Conservation (phyloP, 2,888 invertebrate genomes). For the Nomada ferruginata region DNA sequence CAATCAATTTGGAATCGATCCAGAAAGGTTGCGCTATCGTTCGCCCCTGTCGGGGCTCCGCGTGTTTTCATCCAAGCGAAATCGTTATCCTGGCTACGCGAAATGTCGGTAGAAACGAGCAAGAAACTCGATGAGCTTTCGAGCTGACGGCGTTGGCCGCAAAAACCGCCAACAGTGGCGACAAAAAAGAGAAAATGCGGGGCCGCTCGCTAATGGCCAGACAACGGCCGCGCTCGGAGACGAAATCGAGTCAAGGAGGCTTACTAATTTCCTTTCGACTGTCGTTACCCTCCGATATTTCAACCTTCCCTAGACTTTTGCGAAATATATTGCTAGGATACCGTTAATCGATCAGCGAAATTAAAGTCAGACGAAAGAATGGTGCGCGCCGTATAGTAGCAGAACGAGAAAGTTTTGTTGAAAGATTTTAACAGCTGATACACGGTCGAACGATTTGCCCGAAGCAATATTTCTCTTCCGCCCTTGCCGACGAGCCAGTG, state of each 20-base stretch:
- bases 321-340: no score
- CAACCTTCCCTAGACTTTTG: no score
- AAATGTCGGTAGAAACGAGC: slow-evolving; percentile 51
- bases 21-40: not conserved
- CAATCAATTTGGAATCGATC: slow-evolving; percentile 28
- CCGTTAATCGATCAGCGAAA: no score
- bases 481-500: not conserved
- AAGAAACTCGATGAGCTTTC: slow-evolving; percentile 59
- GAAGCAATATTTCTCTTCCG: slow-evolving; percentile 31
- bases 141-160: slow-evolving; percentile 39
- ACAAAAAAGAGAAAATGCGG: slow-evolving; percentile 60
- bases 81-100: slow-evolving; percentile 48
- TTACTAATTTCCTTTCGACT: no score
- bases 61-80: slow-evolving; percentile 29
- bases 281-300: no score
- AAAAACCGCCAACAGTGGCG: slow-evolving; percentile 55
- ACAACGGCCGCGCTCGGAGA: slow-evolving; percentile 68
- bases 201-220: slow-evolving; percentile 73
- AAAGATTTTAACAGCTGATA: not conserved
- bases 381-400: not conserved
- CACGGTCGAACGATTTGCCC: slow-evolving; percentile 26
- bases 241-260: slow-evolving; percentile 51
- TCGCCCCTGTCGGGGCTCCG: slow-evolving; percentile 3
- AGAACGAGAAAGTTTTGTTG: not conserved
- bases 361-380: not conserved